A percentile compares a stretch with the other conserved stretches of the same genome.
Conservation (phyloP, 1,140 invertebrate genomes). For the Atta cephalotes region DNA sequence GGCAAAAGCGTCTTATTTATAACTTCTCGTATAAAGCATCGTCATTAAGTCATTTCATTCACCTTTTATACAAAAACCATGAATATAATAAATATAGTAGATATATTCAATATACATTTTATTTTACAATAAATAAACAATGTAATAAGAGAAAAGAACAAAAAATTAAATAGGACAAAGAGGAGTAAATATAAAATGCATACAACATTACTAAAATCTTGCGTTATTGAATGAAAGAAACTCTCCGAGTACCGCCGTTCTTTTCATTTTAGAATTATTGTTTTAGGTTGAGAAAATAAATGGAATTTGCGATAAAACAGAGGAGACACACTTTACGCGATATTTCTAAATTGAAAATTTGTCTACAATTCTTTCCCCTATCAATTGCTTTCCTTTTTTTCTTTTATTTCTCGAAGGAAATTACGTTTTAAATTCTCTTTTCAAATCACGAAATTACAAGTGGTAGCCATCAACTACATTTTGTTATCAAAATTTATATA, state of each 20-base stretch:
- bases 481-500: slow-evolving; percentile 4
- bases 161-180: neutral
- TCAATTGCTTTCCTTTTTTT: slow-evolving; percentile 43
- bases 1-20: neutral
- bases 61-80: neutral
- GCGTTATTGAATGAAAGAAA: neutral
- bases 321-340: neutral
- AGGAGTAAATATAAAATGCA: neutral
- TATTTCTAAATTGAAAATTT: slow-evolving; percentile 77
- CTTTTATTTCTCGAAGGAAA: neutral
- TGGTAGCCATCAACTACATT: slow-evolving; percentile 29
- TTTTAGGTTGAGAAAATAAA: slow-evolving; percentile 67
- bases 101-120: neutral
- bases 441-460: neutral
- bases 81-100: neutral
- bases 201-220: neutral
- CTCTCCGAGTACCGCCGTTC: neutral
- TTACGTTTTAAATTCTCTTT: slow-evolving; percentile 50
- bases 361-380: slow-evolving; percentile 51
- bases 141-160: neutral
- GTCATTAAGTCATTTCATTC: neutral
- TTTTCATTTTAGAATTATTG: slow-evolving; percentile 50
- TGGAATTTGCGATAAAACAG: slow-evolving; percentile 74
- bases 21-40: neutral
- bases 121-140: neutral